Conservation (phyloP, 2,797 vertebrate genomes). For the Antrozous pallidus region DNA sequence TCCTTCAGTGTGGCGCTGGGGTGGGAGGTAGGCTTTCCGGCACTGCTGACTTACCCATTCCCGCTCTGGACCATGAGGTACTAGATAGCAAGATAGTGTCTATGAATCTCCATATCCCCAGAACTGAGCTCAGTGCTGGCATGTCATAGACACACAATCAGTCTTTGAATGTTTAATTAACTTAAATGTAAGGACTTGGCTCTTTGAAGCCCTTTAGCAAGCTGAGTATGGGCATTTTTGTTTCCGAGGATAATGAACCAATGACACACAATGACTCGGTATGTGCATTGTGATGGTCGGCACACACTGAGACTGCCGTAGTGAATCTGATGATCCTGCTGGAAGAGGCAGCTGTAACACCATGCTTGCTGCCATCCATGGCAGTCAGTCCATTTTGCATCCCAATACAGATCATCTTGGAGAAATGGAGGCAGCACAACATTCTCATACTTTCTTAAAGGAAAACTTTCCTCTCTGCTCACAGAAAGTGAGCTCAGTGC, state of each 20-base stretch:
- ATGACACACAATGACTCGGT: too few relatives aligned
- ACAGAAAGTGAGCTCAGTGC: neutral
- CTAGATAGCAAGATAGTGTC: neutral
- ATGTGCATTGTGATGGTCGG: accelerated
- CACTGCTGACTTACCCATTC: neutral
- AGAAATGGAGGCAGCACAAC: neutral
- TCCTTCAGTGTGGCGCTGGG: neutral
- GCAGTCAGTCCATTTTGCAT: neutral
- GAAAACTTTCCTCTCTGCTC: neutral
- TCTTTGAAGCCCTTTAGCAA: neutral
- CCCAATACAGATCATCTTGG: neutral
- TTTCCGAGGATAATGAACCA: neutral
- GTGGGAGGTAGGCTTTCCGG: neutral
- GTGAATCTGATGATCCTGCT: neutral
- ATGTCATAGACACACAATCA: neutral
- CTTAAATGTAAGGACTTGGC: neutral
- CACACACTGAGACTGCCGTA: neutral
- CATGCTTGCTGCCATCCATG: neutral
- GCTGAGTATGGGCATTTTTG: neutral
- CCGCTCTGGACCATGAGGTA: neutral
- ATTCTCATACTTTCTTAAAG: neutral
- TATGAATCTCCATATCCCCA: neutral
- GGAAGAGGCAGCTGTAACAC: accelerated
- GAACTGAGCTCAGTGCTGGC: neutral
- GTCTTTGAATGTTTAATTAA: neutral